Evolutionary conservation across 2,113 vertebrate genomes (phyloP).

Genomic region (Calcarius ornatus): DNA sequence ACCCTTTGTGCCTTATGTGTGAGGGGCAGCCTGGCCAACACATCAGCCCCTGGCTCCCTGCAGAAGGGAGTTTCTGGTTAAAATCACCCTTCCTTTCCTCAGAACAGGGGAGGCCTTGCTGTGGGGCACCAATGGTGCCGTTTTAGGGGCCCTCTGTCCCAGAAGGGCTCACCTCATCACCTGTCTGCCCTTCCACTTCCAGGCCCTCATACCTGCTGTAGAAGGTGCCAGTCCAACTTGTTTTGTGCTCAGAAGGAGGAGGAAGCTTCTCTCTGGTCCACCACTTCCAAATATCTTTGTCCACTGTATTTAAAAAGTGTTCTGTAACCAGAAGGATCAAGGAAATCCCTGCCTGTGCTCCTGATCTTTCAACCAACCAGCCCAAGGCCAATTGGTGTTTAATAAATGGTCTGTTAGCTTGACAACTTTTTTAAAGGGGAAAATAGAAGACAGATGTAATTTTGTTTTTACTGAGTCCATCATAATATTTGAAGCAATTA

Average conservation of each 20-base stretch:
- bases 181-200: background rate
- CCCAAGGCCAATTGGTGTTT: background rate
- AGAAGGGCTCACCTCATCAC: background rate
- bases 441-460: background rate
- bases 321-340: background rate
- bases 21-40: background rate
- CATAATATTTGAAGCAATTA: background rate
- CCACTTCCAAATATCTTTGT: background rate
- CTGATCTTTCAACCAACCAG: background rate
- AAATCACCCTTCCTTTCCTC: background rate
- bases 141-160: background rate
- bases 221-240: background rate
- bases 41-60: fast-evolving
- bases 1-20: fast-evolving
- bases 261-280: background rate
- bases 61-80: background rate
- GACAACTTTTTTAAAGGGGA: background rate
- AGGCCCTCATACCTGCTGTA: background rate
- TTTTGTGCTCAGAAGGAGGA: background rate
- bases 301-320: background rate
- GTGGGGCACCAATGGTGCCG: background rate
- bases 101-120: background rate
- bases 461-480: background rate
- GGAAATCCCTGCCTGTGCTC: background rate
- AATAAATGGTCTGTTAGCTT: background rate